Percentiles rank a stretch among this genome's conserved stretches.
Conservation (phyloP, 2,797 vertebrate genomes). For the Podargus strigoides region DNA sequence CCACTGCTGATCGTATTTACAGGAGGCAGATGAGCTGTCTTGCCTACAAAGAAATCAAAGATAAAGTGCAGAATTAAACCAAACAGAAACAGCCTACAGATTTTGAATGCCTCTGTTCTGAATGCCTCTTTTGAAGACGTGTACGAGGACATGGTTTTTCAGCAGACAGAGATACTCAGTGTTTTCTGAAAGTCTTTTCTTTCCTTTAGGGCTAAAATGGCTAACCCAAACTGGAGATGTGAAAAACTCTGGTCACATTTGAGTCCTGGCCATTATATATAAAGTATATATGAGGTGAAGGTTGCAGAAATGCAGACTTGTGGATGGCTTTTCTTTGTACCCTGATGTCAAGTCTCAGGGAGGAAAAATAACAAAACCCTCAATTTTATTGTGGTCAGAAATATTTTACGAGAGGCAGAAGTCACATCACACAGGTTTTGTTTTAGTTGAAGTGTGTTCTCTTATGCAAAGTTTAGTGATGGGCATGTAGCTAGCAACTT, state of each 20-base stretch:
- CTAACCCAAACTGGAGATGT: not conserved
- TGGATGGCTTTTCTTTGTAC: not conserved
- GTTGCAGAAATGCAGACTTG: not conserved
- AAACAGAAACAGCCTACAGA: conserved; percentile 15
- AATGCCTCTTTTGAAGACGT: not conserved
- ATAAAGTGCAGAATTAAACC: not conserved
- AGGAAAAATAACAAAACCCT: not conserved
- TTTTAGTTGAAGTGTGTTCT: not conserved
- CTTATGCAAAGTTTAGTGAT: not conserved
- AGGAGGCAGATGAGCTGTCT: conserved; percentile 7
- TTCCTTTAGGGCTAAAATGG: not conserved
- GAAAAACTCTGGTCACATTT: not conserved
- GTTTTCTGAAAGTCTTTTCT: not conserved
- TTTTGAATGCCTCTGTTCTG: not conserved
- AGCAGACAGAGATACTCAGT: not conserved
- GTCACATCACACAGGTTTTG: not conserved
- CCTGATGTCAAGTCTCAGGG: not conserved
- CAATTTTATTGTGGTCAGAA: not conserved
- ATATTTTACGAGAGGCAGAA: not conserved
- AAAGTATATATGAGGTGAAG: not conserved
- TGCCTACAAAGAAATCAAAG: not conserved
- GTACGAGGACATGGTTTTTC: not conserved
- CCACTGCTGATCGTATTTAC: not conserved
- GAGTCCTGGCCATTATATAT: not conserved
- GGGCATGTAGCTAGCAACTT: not conserved